phyloP scores from a whole-genome alignment of 1,140 invertebrate species.

The Nylanderia fulva region DNA sequence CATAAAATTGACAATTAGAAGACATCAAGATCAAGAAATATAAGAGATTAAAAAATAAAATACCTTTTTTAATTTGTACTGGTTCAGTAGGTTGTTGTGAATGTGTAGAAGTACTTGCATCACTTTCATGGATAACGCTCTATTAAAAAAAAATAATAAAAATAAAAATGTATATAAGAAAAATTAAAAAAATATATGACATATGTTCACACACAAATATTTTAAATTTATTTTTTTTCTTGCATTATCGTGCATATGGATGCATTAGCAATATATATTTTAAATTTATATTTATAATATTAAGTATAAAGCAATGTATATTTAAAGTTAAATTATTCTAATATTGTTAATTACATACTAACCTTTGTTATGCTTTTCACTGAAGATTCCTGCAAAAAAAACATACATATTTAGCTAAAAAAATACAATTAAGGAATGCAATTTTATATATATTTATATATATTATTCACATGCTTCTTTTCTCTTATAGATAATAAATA shows the following conservation, averaged over 20 bases:
- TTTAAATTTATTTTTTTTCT: neutral
- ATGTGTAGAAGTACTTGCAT: neutral
- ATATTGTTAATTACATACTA: constrained; percentile 5
- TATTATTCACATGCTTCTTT: neutral
- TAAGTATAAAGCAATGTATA: neutral
- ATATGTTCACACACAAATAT: neutral
- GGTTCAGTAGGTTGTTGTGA: neutral
- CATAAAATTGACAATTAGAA: neutral
- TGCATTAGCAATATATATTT: neutral
- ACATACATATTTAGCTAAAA: constrained; percentile 1
- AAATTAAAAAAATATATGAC: neutral
- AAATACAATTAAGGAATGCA: neutral
- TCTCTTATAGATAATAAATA: neutral
- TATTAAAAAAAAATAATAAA: neutral
- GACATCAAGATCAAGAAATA: neutral
- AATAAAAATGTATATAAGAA: too few relatives aligned
- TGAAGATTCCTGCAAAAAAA: neutral
- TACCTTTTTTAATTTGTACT: neutral
- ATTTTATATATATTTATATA: neutral
- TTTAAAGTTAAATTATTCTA: neutral
- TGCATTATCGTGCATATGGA: too few relatives aligned
- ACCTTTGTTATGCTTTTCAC: neutral
- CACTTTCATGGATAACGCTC: neutral
- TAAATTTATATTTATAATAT: neutral
- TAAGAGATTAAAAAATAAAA: neutral